Conservation (phyloP, 1,140 invertebrate species). For the Trichogramma pretiosum region DNA sequence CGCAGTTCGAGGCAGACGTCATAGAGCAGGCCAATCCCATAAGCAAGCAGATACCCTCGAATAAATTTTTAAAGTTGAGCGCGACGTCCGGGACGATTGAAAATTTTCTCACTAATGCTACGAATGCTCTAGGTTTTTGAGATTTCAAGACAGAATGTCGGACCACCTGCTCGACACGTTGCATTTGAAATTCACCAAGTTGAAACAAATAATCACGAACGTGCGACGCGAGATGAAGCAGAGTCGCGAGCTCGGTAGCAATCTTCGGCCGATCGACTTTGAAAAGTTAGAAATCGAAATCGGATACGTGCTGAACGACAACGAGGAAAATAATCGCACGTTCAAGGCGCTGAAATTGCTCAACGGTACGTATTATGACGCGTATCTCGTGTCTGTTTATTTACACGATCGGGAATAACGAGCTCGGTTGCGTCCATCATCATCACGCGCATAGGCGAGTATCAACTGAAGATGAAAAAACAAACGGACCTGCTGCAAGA, state of each 20-base stretch:
- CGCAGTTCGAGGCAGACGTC: constrained; percentile 39
- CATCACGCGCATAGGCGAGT: too few relatives aligned
- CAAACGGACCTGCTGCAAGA: too few relatives aligned
- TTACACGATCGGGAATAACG: too few relatives aligned
- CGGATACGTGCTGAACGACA: constrained; percentile 36
- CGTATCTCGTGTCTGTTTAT: too few relatives aligned
- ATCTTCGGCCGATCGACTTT: constrained; percentile 46
- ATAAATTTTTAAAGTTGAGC: constrained; percentile 47
- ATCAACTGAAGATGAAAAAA: too few relatives aligned
- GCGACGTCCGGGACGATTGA: constrained; percentile 5
- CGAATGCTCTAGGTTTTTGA: constrained; percentile 45
- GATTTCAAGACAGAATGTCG: constrained; percentile 42
- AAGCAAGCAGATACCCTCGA: constrained; percentile 45
- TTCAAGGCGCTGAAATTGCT: constrained; percentile 45
- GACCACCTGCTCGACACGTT: constrained; percentile 45
- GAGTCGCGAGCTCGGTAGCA: constrained; percentile 46
- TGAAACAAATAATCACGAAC: constrained; percentile 44
- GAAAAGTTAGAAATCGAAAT: constrained; percentile 50
- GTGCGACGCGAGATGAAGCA: too few relatives aligned
- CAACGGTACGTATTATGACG: constrained; percentile 34
- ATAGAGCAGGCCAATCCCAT: constrained; percentile 42
- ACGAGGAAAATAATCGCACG: constrained; percentile 41
- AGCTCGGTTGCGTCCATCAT: too few relatives aligned
- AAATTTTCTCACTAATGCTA: too few relatives aligned
- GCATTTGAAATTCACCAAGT: constrained; percentile 43